phyloP scores from a whole-genome alignment of 2,888 invertebrate genomes.

The Ecliptopera silaceata region DNA sequence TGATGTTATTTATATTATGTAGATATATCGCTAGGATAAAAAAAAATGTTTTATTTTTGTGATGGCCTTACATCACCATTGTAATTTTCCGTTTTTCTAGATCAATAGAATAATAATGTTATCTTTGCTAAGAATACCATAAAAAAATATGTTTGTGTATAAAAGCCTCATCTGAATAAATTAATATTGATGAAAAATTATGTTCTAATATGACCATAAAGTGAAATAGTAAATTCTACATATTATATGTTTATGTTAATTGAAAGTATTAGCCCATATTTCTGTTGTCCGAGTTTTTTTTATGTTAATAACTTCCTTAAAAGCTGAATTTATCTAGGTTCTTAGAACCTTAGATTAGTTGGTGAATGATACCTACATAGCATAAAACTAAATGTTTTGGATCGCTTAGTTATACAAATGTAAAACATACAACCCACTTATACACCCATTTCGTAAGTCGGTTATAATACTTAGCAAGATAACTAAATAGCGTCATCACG shows the following conservation, averaged over 20 bases:
- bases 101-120: not conserved
- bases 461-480: no score
- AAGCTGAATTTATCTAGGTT: constrained; percentile 2
- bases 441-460: no score
- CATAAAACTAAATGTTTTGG: no score
- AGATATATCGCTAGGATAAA: not conserved
- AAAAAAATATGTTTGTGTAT: constrained; percentile 2
- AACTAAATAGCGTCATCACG: no score
- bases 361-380: no score
- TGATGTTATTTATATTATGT: no score
- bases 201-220: constrained; percentile 20
- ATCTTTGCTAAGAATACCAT: not conserved
- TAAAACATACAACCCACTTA: no score
- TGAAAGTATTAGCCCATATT: constrained; percentile 12
- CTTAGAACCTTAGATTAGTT: no score
- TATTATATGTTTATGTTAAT: constrained; percentile 18
- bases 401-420: no score
- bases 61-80: constrained; percentile 4
- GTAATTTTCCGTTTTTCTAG: constrained; percentile 8
- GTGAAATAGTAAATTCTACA: constrained; percentile 8
- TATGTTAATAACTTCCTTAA: not conserved
- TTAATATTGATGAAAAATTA: constrained; percentile 35
- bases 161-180: constrained; percentile 29
- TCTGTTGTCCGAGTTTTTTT: constrained; percentile 4
- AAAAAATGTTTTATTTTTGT: no score